phyloP scores from a whole-genome alignment of 2,797 vertebrate genomes.

The Cynopterus sphinx region DNA sequence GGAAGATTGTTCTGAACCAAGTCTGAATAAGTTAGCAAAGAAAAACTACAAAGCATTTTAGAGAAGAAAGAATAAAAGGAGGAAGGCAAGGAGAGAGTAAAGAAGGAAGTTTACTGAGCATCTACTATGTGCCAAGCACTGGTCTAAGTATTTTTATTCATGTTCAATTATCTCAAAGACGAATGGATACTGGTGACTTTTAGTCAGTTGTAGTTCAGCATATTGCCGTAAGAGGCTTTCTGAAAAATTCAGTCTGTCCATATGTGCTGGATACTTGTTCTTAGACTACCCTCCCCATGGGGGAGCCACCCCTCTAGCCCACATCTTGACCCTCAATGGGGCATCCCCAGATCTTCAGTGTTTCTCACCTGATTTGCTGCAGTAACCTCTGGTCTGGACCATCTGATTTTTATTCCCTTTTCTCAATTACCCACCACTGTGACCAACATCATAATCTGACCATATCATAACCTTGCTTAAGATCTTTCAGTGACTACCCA shows the following conservation, averaged over 20 bases:
- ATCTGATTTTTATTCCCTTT: background rate
- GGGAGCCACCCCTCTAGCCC: background rate
- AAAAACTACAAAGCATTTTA: background rate
- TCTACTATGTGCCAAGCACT: background rate
- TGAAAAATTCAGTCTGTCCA: slow-evolving; percentile 2
- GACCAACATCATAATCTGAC: background rate
- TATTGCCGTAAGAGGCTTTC: background rate
- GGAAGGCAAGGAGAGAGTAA: background rate
- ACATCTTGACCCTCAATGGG: background rate
- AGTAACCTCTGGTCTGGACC: background rate
- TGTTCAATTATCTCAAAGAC: background rate
- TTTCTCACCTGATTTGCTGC: background rate
- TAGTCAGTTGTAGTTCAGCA: background rate
- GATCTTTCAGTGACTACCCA: background rate
- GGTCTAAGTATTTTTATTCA: background rate
- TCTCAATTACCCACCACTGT: background rate
- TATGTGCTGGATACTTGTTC: background rate
- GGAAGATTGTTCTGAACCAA: background rate
- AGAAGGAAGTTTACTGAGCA: background rate
- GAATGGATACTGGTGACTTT: background rate
- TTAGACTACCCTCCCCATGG: background rate
- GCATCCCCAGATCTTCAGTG: background rate
- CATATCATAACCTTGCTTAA: background rate
- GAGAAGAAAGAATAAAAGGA: background rate
- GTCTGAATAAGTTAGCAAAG: background rate